These are phyloP conservation scores for Threskiornis aethiopicus DNA, from an alignment of 2,797 vertebrate species.

Conservation along the genomic window DNA sequence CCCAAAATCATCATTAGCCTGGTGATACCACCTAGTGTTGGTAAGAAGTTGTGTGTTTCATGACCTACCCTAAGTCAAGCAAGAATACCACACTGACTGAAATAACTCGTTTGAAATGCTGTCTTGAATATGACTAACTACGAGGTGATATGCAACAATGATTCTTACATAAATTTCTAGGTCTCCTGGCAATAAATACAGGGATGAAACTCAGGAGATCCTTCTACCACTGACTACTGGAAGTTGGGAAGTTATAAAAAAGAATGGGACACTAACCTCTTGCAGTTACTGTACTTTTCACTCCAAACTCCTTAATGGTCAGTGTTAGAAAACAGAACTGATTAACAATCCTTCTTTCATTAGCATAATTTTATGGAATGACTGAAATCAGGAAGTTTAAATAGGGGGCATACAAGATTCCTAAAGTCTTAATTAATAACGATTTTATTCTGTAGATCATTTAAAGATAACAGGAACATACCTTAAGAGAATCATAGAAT, in stretches of 20 bases:
- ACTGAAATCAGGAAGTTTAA: neutral
- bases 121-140: neutral
- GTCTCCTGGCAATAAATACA: neutral
- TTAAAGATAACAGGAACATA: neutral
- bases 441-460: neutral
- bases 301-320: neutral
- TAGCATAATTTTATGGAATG: neutral
- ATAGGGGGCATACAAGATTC: neutral
- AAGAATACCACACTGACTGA: neutral
- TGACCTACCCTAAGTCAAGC: neutral
- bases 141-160: neutral
- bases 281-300: neutral
- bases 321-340: neutral
- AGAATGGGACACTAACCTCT: neutral
- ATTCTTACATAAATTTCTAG: neutral
- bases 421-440: constrained; percentile 10
- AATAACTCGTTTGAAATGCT: neutral
- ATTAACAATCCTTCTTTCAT: neutral
- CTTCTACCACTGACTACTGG: neutral
- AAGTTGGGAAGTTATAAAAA: neutral
- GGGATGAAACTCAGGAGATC: neutral
- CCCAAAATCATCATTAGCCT: neutral
- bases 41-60: neutral
- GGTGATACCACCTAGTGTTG: accelerated
- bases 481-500: neutral